Conservation (phyloP, 2,797 vertebrate genomes). For the Hipposideros larvatus region DNA sequence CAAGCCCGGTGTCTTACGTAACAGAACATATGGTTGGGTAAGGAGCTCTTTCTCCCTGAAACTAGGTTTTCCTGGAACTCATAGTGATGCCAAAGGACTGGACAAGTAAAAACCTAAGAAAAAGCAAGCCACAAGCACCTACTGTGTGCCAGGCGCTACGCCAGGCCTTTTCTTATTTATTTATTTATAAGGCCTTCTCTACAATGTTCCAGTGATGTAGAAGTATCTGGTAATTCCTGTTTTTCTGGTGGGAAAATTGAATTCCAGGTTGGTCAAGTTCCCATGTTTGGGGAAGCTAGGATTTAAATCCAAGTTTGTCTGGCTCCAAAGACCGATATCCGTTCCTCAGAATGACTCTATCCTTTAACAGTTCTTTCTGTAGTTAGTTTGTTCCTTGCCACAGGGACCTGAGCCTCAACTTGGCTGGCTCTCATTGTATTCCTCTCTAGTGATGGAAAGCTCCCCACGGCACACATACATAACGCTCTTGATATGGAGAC, state of each 20-base stretch:
- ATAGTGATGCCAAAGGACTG: neutral
- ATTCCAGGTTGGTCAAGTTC: neutral
- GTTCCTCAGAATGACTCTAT: neutral
- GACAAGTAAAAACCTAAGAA: neutral
- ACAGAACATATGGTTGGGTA: conserved; percentile 10
- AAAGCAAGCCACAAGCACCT: neutral
- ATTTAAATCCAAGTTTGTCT: neutral
- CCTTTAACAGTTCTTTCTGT: neutral
- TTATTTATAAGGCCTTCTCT: neutral
- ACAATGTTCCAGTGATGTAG: neutral
- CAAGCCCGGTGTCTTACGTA: neutral
- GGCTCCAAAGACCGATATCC: neutral
- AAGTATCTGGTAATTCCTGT: neutral
- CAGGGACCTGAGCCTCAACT: neutral
- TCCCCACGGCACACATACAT: neutral
- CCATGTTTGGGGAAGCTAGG: neutral
- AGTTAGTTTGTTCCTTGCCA: neutral
- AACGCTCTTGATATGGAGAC: neutral
- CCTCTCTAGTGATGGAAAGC: neutral
- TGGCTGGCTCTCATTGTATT: neutral
- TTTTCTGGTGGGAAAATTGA: neutral
- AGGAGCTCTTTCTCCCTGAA: conserved; percentile 19
- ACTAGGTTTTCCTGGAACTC: conserved; percentile 58
- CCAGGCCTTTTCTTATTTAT: neutral
- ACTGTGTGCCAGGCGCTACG: neutral